Conservation (phyloP, 2,888 invertebrate genomes). For the Platycnemis pennipes region DNA sequence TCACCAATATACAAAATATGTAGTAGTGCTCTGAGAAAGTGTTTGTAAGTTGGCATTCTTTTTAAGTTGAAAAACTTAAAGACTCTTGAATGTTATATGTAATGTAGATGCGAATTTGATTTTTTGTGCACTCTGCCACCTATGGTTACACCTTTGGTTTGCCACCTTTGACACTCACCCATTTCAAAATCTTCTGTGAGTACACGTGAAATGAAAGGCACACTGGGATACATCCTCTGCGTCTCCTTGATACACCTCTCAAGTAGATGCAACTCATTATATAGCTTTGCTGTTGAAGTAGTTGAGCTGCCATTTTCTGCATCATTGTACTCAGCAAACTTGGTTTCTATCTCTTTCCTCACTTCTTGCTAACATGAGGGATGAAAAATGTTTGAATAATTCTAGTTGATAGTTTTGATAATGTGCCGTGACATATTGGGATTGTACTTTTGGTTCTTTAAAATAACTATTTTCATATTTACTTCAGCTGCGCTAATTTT, state of each 20-base stretch:
- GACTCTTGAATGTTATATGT: too few relatives aligned
- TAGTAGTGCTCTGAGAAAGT: too few relatives aligned
- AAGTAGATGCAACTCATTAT: background rate
- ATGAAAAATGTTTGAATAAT: background rate
- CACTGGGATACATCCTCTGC: constrained; percentile 38
- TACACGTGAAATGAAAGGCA: constrained; percentile 54
- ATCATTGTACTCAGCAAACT: background rate
- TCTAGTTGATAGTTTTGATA: background rate
- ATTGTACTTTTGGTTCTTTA: too few relatives aligned
- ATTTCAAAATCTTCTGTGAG: constrained; percentile 48
- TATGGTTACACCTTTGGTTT: background rate
- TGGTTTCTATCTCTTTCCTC: background rate
- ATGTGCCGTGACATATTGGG: too few relatives aligned
- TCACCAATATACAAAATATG: too few relatives aligned
- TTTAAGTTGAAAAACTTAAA: too few relatives aligned
- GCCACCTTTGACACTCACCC: background rate
- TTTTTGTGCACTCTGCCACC: background rate
- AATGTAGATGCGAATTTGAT: too few relatives aligned
- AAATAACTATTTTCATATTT: too few relatives aligned
- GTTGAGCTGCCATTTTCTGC: background rate
- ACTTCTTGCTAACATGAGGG: background rate
- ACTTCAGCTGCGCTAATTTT: too few relatives aligned
- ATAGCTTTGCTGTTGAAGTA: background rate
- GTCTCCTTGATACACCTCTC: constrained; percentile 62
- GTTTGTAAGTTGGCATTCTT: too few relatives aligned